A percentile compares a stretch with the other conserved stretches of the same genome.
phyloP scores from a whole-genome alignment of 2,797 vertebrate genomes.

The Apodemus agrarius region DNA sequence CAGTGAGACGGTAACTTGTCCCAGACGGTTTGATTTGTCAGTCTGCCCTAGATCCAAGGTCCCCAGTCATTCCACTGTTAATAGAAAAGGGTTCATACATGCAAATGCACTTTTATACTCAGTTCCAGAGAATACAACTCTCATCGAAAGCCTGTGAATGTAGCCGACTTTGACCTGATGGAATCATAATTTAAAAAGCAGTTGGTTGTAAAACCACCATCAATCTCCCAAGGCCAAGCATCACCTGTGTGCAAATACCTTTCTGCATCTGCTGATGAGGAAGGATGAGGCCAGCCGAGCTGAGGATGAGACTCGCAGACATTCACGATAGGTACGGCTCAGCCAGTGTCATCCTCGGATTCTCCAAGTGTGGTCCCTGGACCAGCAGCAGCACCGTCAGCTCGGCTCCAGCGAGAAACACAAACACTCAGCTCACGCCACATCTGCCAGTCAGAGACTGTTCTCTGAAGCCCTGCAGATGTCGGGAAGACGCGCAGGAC shows the following conservation, averaged over 20 bases:
- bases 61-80: background rate
- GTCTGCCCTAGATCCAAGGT: background rate
- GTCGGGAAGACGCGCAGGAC: accelerated
- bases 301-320: background rate
- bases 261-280: background rate
- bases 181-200: background rate
- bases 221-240: background rate
- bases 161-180: conserved; percentile 13
- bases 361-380: background rate
- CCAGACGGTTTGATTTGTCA: background rate
- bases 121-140: background rate
- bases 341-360: background rate
- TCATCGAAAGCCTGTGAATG: background rate
- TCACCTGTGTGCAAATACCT: background rate
- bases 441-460: background rate
- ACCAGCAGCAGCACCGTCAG: background rate
- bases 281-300: background rate
- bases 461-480: too few species aligned
- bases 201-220: background rate
- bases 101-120: background rate
- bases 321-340: background rate
- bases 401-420: background rate
- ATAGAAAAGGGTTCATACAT: background rate
- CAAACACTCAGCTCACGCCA: background rate
- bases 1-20: background rate